These are phyloP conservation scores for Selene dorsalis DNA, from an alignment of 2,797 vertebrate genomes.

Conservation along the genomic window DNA sequence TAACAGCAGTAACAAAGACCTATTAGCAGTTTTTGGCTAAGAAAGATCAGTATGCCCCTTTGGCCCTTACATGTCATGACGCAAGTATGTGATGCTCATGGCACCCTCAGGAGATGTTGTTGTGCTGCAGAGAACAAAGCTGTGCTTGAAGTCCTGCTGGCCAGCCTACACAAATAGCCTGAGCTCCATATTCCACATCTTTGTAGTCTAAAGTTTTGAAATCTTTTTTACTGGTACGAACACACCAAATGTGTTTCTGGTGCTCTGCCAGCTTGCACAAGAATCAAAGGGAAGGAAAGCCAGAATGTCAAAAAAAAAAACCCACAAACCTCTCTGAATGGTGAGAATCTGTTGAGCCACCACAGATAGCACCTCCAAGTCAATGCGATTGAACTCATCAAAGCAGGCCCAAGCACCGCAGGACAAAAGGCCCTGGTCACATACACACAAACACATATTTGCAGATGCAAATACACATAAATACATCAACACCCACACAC, in stretches of 20 bases:
- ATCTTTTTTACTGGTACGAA: slow-evolving; percentile 17
- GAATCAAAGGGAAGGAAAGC: slow-evolving; percentile 33
- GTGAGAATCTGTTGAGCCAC: slow-evolving; percentile 96
- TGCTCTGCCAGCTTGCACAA: slow-evolving; percentile 28
- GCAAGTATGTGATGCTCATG: background rate
- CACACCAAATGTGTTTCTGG: slow-evolving; percentile 26
- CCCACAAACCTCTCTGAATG: slow-evolving; percentile 90
- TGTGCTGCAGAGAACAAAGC: slow-evolving; percentile 39
- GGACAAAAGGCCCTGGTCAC: slow-evolving; percentile 88
- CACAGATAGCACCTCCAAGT: slow-evolving; percentile 94
- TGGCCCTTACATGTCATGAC: slow-evolving; percentile 17
- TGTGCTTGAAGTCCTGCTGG: slow-evolving; percentile 48
- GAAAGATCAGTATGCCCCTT: slow-evolving; percentile 2
- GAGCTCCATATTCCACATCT: slow-evolving; percentile 15
- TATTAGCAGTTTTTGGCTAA: slow-evolving; percentile 6
- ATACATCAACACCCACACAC: background rate
- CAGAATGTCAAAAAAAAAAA: slow-evolving; percentile 2
- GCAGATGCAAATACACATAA: slow-evolving; percentile 22
- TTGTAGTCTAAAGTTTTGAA: slow-evolving; percentile 43
- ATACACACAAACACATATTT: slow-evolving; percentile 20
- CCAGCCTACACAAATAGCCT: slow-evolving; percentile 49
- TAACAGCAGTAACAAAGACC: slow-evolving; percentile 1
- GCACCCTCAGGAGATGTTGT: slow-evolving; percentile 23
- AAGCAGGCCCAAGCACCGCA: slow-evolving; percentile 96
- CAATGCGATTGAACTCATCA: slow-evolving; percentile 96